These are phyloP conservation scores for Rosalia funebris DNA, from an alignment of 2,888 invertebrate genomes.

Conservation along the genomic window DNA sequence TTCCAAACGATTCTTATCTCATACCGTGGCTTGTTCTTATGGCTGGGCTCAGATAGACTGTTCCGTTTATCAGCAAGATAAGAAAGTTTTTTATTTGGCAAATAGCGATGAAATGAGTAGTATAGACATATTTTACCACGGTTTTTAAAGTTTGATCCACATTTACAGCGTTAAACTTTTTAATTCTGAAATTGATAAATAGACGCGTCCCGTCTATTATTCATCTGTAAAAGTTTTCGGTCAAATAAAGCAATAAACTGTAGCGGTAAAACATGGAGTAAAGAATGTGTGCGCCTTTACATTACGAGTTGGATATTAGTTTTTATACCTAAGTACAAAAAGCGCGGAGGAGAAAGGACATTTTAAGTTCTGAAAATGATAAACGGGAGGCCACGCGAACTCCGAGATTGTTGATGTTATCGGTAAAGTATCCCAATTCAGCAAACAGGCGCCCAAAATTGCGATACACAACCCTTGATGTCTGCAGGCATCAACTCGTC, in stretches of 20 bases:
- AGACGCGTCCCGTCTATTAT: slow-evolving; percentile 21
- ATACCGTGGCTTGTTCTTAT: too few species aligned
- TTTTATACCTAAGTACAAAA: slow-evolving; percentile 39
- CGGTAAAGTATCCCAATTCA: slow-evolving; percentile 60
- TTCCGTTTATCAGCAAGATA: too few species aligned
- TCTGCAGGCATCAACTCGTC: slow-evolving; percentile 54
- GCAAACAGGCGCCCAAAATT: slow-evolving; percentile 62
- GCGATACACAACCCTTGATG: slow-evolving; percentile 60
- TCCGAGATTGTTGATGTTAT: slow-evolving; percentile 64
- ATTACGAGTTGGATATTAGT: slow-evolving; percentile 31
- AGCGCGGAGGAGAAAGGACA: slow-evolving; percentile 42
- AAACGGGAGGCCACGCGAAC: slow-evolving; percentile 60
- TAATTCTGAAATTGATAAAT: slow-evolving; percentile 26
- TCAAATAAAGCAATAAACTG: slow-evolving; percentile 14
- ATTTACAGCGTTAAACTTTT: slow-evolving; percentile 10
- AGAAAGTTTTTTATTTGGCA: too few species aligned
- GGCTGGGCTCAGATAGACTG: too few species aligned
- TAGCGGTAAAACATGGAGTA: slow-evolving; percentile 11
- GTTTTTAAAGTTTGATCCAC: slow-evolving; percentile 6
- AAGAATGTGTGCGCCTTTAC: slow-evolving; percentile 29
- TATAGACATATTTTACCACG: not conserved
- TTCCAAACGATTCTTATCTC: too few species aligned
- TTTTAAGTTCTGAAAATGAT: slow-evolving; percentile 61
- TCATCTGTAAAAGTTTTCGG: slow-evolving; percentile 17
- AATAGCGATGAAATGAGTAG: too few species aligned